Conservation (phyloP, 2,888 invertebrate genomes). For the Tipula helvola region DNA sequence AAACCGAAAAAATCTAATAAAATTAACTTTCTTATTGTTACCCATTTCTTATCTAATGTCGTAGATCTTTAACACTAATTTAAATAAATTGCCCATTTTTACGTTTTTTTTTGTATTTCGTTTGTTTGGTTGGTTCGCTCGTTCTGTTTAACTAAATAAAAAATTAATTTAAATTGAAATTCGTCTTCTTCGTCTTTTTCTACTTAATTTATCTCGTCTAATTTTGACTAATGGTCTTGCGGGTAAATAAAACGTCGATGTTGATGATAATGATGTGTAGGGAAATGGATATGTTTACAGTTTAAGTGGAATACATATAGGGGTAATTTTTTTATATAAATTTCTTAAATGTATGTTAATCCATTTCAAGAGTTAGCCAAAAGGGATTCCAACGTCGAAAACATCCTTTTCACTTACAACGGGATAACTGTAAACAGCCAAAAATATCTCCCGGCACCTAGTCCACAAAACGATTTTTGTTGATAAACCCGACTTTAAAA, state of each 20-base stretch:
- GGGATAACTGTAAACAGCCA: too few species aligned
- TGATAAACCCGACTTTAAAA: too few species aligned
- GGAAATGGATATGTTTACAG: too few species aligned
- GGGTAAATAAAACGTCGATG: neutral
- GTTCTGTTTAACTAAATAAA: neutral
- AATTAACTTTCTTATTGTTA: conserved; percentile 4
- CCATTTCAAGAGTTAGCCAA: too few species aligned
- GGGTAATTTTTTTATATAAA: too few species aligned
- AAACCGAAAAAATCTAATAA: neutral
- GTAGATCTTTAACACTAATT: conserved; percentile 4
- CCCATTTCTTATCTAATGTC: neutral
- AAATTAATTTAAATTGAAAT: conserved; percentile 4
- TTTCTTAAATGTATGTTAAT: too few species aligned
- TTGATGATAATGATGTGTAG: neutral
- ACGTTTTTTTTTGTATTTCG: neutral
- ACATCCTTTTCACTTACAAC: too few species aligned
- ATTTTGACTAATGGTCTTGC: neutral
- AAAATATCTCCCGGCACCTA: too few species aligned
- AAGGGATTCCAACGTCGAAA: too few species aligned
- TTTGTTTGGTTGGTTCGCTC: neutral
- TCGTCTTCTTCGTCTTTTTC: neutral
- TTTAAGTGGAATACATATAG: too few species aligned
- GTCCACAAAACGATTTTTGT: too few species aligned
- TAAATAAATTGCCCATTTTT: neutral
- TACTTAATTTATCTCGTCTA: neutral